Evolutionary conservation across 2,113 vertebrate genomes (phyloP), one percentile per base, ranked within the genome.

Genomic region (Octodon degus): DNA sequence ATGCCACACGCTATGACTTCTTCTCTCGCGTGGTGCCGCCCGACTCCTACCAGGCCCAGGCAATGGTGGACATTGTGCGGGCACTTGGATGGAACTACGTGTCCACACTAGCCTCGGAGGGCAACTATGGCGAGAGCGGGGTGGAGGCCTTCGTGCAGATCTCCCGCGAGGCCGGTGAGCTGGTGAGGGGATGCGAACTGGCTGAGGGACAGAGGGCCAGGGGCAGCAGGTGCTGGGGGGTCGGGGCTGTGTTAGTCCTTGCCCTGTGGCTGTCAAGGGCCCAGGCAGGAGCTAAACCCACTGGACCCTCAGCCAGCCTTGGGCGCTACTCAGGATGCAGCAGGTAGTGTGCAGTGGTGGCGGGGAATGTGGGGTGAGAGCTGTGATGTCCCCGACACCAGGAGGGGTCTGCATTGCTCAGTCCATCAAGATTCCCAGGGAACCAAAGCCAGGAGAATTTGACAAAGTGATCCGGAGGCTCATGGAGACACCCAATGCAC

Each of bases 11-110:
- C 20, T 99, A 99, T 0, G 99, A 99, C 98, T 99, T 99, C 98
- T 99, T 99, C 98, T 99, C 99, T 0, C 98, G 99, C 0, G 99
- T 99, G 91, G 99, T 99, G 34, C 99, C 99, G 0, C 99, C 99
- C 0, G 99, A 99, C 97, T 99, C 99, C 2, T 99, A 99, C 98
- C 99, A 99, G 98, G 99, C 99, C 30, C 99, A 99, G 98, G 98
- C 99, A 87, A 99, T 99, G 99, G 98, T 99, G 98, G 99, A 99
- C 97, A 99, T 99, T 2, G 99, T 99, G 63, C 98, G 98, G 90
- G 99, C 99, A 0, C 63, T 99, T 92, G 99, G 99, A 40, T 99
- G 99, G 99, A 99, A 99, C 97, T 99, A 99, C 0, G 99, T 99
- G 32, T 99, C 99, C 90, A 99, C 99, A 0, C 97, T 99, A 88